phyloP scores from a whole-genome alignment of 2,797 vertebrate genomes.

The Lutjanus argentimaculatus region DNA sequence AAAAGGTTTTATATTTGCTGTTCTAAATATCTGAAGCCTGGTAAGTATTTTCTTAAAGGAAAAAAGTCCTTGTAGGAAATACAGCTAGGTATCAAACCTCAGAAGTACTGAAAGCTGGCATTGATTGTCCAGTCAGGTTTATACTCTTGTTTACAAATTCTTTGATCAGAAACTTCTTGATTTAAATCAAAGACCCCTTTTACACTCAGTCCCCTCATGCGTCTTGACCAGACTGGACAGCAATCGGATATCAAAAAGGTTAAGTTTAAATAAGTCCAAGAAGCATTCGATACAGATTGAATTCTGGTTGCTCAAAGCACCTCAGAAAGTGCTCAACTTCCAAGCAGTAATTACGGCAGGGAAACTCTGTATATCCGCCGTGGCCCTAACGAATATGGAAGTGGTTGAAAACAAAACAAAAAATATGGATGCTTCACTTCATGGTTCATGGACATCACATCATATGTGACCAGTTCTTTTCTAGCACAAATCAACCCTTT shows the following conservation, averaged over 20 bases:
- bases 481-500: background rate
- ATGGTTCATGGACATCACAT: background rate
- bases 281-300: background rate
- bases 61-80: background rate
- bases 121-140: background rate
- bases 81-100: background rate
- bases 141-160: background rate
- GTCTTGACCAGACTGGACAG: background rate
- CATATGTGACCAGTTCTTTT: background rate
- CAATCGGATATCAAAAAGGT: background rate
- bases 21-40: background rate
- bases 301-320: background rate
- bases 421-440: background rate
- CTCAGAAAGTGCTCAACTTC: background rate
- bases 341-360: background rate
- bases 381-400: background rate
- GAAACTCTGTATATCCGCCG: background rate
- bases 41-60: background rate
- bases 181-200: background rate
- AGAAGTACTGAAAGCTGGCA: background rate
- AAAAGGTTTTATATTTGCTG: constrained; percentile 2
- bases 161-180: background rate
- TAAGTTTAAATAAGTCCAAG: background rate
- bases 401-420: background rate
- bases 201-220: background rate